Base-by-base conservation (phyloP, 2,113 vertebrate genomes). In the Zosterops japonicus region DNA sequence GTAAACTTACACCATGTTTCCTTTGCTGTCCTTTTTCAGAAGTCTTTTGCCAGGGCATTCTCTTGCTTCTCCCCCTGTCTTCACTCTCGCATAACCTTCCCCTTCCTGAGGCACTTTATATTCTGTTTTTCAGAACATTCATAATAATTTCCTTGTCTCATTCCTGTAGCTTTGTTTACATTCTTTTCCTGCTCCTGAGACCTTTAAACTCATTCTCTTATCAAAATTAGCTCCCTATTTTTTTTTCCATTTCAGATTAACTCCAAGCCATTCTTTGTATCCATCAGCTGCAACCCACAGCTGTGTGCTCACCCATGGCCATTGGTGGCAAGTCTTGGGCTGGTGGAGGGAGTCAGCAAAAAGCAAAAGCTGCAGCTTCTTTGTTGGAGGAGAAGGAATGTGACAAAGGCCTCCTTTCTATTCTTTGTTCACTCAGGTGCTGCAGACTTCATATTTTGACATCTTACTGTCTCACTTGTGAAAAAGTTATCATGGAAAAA, bases 121-220 rank as follows among this genome's bases (percentile, higher is more conserved):
- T 79, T 93, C 87, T 94, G 28, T 78, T 91, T 77, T 56, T 39
- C 36, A 83, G 36, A 46, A 68, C 46, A 65, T 92, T 69, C 39
- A 35, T 83, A 85, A 76, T 90, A 0, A 2, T 80, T 90, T 90
- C 53, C 67, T 68, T 83, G n/a, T 90, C 57, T 90, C 41, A 47
- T 72, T 95, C 67, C 53, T 71, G 44, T 72, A 67, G 49, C 67
- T 41, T 84, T 68, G 52, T 52, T 89, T 89, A 42, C 29, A 60
- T 89, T 83, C 52, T 78, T 93, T 64, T 55, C 13, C 28, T 76
- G 53, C 59, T 93, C 36, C 41, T 0, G 9, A 87, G 49, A 71
- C 41, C 44, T 70, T 91, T 72, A 79, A 94, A 57, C 41, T 90
- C 41, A 74, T 94, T 87, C 27, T 64, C 44, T 76, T 91, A 82